Base-by-base conservation (phyloP, 2,888 invertebrate genomes). In the Nemurella pictetii region DNA sequence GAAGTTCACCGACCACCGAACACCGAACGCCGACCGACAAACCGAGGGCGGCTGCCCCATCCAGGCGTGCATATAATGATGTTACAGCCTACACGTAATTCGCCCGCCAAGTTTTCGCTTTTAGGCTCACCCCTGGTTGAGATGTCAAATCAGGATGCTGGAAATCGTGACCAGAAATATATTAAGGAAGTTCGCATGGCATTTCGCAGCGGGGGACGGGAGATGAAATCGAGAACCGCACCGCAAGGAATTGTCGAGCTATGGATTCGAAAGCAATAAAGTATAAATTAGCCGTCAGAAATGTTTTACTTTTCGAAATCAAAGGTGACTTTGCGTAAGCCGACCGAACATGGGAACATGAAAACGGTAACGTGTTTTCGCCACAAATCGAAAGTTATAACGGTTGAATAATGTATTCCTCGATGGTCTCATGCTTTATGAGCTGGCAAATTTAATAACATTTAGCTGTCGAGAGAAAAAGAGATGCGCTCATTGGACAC, bases 81-180 rank as follows among this genome's bases (percentile, higher is more conserved):
- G 26, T 75, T 75, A 75, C 26, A 35, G 55, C 72, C 29, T 12
- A 55, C 82, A 36, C 25, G 55, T 72, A 72, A 82, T 72, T 26
- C 55, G 82, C 29, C 26, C 55, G 82, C 20, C 82, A 55, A 72
- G 55, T 36, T 55, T 28, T 25, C 72, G 72, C 27, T 36, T 55
- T 28, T 25, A 27, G 72, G 78, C 29, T n/a, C 27, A 27, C 0
- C 78, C 55, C 27, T 29, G 27, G 82, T 72, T 72, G n/a, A 55
- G 82, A 82, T 29, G 80, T 35, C 80, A 35, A 80, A 35, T 80
- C 35, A 26, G 80, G 27, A 72, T 25, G 72, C 55, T 25, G 15
- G 27, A 72, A n/a, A 35, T 80, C 80, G 80, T 80, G 80, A 80
- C 80, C 27, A 25, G 80, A 72, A 82, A 82, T 82, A 82, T 72